Base-by-base conservation (phyloP, 2,888 invertebrate species). In the Ophion obscuratus region DNA sequence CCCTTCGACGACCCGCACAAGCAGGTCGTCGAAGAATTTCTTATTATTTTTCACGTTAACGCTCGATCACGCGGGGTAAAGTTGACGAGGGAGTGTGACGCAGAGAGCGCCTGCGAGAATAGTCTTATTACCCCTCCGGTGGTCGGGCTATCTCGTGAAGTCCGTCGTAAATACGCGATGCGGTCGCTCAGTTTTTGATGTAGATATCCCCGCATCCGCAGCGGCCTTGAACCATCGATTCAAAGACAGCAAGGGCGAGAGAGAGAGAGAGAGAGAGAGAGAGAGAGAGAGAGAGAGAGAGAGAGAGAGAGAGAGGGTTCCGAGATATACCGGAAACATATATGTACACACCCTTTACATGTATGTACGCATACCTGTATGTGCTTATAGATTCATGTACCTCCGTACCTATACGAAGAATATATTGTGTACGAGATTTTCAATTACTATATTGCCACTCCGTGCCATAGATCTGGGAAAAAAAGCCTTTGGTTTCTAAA, bases 201-300 rank as follows among this genome's bases (percentile, higher is more conserved):
- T 73, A 80, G 64, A 66, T 71, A 59, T 86, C 73, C 67, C 68
- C 81, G 85, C 85, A 71, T 87, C 90, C 84, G 91, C 91, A 91
- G 89, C 89, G 88, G 87, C 91, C 91, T 90, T 90, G 91, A 90
- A 91, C 90, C 90, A 85, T 89, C 87, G 87, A 87, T 88, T 89
- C 76, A 66, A 84, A 75, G 71, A 75, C 75, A 70, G 59, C 66
- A 79, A 81, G 77, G 31, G 67, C 67, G 53, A 17, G 9, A 14
- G 36, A 67, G 36, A 11, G 11, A 27, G 53, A 17, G 9, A 14
- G 36, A 67, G 36, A 27, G 53, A 17, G 9, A 14, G 36, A 67
- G 36, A 27, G 53, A 17, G 9, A 14, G 36, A 67, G 53, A 17
- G 9, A 14, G 36, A 67, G 36, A 11, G 11, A n/a, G 53, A 17